phyloP scores from a whole-genome alignment of 2,888 invertebrate species.

The Hypercompe scribonia region DNA sequence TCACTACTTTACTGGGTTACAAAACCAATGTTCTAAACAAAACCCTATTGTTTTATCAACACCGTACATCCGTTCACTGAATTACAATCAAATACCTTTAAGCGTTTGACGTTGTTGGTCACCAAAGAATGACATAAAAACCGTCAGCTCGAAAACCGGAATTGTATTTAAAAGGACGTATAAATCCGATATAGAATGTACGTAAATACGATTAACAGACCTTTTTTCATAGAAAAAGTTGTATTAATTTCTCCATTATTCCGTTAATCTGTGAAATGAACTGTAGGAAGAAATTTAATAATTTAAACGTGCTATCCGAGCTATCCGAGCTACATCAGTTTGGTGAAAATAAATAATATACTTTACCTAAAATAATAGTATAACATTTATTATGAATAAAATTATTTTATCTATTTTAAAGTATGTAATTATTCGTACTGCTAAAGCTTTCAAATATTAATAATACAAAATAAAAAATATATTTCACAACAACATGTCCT shows the following conservation, averaged over 20 bases:
- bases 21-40: background rate
- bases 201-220: background rate
- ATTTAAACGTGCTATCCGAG: background rate
- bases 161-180: background rate
- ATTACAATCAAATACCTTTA: background rate
- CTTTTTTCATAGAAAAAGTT: background rate
- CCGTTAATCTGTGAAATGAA: background rate
- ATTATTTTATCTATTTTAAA: no score
- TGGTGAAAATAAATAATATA: no score
- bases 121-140: background rate
- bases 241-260: background rate
- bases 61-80: background rate
- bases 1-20: background rate
- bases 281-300: background rate
- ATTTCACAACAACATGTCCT: no score
- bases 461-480: no score
- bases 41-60: background rate
- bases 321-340: no score
- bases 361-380: no score
- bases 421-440: no score
- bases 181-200: background rate
- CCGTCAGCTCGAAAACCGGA: background rate
- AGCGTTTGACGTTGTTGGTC: background rate
- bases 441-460: no score
- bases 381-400: no score